Conservation (phyloP, 2,797 vertebrate species). For the Picus viridis region DNA sequence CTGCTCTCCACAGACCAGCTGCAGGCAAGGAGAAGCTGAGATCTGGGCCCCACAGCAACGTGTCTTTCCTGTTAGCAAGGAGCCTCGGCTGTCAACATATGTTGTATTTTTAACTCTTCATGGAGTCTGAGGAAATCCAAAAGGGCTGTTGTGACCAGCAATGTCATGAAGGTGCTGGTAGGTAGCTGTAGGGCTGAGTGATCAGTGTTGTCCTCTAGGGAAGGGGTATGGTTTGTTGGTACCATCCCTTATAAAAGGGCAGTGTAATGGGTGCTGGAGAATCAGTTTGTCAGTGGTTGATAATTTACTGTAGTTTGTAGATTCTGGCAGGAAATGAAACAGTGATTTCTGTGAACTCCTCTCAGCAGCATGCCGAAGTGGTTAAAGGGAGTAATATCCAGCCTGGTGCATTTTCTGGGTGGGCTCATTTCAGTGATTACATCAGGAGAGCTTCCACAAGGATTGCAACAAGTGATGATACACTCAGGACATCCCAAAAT, state of each 20-base stretch:
- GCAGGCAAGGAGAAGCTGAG: conserved; percentile 78
- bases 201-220: conserved; percentile 5
- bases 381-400: conserved; percentile 17
- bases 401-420: neutral
- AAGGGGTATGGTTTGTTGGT: neutral
- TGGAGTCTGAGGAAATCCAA: conserved; percentile 33
- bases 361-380: neutral
- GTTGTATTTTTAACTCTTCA: conserved; percentile 80
- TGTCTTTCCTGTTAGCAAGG: conserved; percentile 78
- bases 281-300: neutral
- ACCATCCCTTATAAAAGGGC: neutral
- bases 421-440: neutral
- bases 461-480: neutral
- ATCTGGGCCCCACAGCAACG: conserved; percentile 72
- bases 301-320: conserved; percentile 13
- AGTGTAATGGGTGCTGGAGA: neutral
- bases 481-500: neutral
- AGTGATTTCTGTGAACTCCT: conserved; percentile 10
- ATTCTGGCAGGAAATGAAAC: neutral
- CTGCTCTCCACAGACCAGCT: conserved; percentile 84
- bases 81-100: conserved; percentile 86
- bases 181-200: conserved; percentile 3
- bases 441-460: neutral
- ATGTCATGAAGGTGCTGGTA: conserved; percentile 36
- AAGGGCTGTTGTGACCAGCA: conserved; percentile 15